Conservation (phyloP, 2,113 vertebrate species). For the Nestor notabilis region DNA sequence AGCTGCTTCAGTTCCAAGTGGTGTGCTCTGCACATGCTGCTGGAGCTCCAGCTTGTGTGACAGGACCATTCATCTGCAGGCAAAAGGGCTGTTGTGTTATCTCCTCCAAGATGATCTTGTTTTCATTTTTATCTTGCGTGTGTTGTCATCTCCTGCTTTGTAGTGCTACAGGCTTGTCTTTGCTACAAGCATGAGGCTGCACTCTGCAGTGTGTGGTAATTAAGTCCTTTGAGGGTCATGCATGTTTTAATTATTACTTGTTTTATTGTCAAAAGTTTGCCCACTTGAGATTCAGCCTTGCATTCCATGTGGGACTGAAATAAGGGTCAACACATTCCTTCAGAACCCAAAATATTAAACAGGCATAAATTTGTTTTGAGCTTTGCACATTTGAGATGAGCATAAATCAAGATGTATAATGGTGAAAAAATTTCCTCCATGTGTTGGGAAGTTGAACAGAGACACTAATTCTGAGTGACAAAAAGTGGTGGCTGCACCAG, state of each 20-base stretch:
- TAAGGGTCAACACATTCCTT: not conserved
- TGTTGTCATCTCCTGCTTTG: constrained; percentile 26
- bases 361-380: constrained; percentile 6
- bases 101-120: not conserved
- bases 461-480: not conserved
- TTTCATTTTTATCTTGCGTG: constrained; percentile 23
- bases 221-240: constrained; percentile 8
- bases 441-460: not conserved
- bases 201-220: not conserved
- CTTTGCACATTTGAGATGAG: not conserved
- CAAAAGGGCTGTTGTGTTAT: not conserved
- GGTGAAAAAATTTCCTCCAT: not conserved
- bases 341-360: constrained; percentile 14
- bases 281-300: constrained; percentile 25
- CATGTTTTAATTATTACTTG: constrained; percentile 46
- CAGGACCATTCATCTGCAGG: not conserved
- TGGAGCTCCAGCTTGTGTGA: not conserved
- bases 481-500: constrained; percentile 9
- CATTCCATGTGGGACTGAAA: not conserved
- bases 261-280: constrained; percentile 12
- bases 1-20: not conserved
- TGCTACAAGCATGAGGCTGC: not conserved
- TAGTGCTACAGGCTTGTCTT: constrained; percentile 1
- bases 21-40: constrained; percentile 8
- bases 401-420: not conserved